A percentile compares a stretch with the other conserved stretches of the same genome.
Conservation (phyloP, 2,113 vertebrate genomes). For the Myotis lucifugus region DNA sequence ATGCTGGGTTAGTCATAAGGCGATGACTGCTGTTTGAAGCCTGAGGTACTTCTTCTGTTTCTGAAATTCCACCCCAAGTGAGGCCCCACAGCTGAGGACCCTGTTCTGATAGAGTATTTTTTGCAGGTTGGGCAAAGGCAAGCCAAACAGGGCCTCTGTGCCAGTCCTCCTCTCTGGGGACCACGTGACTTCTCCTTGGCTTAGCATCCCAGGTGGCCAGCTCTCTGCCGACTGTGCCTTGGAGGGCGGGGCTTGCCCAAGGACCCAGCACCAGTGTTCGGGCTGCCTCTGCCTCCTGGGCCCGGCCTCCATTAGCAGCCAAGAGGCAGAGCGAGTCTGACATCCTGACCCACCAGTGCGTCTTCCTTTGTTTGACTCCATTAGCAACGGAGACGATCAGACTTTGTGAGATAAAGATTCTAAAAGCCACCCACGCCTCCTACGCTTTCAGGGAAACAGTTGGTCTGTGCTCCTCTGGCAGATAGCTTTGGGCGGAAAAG, state of each 20-base stretch:
- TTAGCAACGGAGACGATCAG: slow-evolving; percentile 27
- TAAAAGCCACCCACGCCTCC: not conserved
- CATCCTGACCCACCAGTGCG: not conserved
- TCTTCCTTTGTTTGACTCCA: slow-evolving; percentile 56
- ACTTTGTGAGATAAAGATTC: not conserved
- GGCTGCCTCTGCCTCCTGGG: not conserved
- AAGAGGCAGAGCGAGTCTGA: fast-evolving
- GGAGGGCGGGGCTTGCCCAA: not conserved
- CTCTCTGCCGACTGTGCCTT: not conserved
- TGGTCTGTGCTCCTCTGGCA: not conserved
- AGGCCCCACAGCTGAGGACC: not conserved
- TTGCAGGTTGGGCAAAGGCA: not conserved
- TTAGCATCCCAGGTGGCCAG: not conserved
- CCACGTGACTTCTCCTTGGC: not conserved
- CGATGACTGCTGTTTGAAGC: not conserved
- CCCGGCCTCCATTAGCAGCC: slow-evolving; percentile 7
- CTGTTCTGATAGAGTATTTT: not conserved
- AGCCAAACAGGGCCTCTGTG: not conserved
- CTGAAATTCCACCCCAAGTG: not conserved
- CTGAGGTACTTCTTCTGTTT: not conserved
- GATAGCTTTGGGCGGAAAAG: not conserved
- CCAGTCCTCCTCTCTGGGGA: not conserved
- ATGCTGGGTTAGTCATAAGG: not conserved
- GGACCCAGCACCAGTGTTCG: fast-evolving
- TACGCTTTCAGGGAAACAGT: slow-evolving; percentile 21